These are phyloP conservation scores for Pilophorus perplexus DNA, from an alignment of 2,888 invertebrate genomes.

Conservation along the genomic window DNA sequence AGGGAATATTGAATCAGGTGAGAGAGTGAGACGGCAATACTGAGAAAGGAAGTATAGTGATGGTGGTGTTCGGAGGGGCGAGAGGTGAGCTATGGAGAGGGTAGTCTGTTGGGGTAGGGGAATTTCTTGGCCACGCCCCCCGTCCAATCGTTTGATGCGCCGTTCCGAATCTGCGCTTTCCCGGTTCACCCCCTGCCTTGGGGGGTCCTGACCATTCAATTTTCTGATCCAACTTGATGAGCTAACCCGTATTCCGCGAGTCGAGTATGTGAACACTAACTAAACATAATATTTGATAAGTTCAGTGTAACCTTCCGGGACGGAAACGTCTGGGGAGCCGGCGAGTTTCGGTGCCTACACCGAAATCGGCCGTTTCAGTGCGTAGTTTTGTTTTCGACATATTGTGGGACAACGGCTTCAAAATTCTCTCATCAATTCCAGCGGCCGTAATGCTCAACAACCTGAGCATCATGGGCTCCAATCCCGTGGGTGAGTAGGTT, in stretches of 20 bases:
- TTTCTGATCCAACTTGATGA: constrained; percentile 31
- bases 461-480: constrained; percentile 50
- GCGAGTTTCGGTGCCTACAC: no score
- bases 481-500: constrained; percentile 49
- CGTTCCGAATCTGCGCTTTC: constrained; percentile 9
- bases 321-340: no score
- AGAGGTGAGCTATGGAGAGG: neutral
- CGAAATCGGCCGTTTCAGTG: no score
- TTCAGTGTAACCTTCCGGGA: no score
- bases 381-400: no score
- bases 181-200: constrained; percentile 16
- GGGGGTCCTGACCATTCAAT: constrained; percentile 37
- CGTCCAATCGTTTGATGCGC: constrained; percentile 28
- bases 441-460: constrained; percentile 51
- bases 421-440: constrained; percentile 42
- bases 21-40: constrained; percentile 18
- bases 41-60: constrained; percentile 21
- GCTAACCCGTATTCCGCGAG: constrained; percentile 9
- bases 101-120: constrained; percentile 11
- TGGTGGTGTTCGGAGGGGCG: constrained; percentile 9
- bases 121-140: constrained; percentile 36
- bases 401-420: constrained; percentile 34
- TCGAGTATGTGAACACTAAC: constrained; percentile 19
- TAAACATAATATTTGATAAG: constrained; percentile 23
- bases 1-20: constrained; percentile 45